Evolutionary conservation across 2,113 vertebrate species (phyloP).

Genomic region (Petromus typicus): DNA sequence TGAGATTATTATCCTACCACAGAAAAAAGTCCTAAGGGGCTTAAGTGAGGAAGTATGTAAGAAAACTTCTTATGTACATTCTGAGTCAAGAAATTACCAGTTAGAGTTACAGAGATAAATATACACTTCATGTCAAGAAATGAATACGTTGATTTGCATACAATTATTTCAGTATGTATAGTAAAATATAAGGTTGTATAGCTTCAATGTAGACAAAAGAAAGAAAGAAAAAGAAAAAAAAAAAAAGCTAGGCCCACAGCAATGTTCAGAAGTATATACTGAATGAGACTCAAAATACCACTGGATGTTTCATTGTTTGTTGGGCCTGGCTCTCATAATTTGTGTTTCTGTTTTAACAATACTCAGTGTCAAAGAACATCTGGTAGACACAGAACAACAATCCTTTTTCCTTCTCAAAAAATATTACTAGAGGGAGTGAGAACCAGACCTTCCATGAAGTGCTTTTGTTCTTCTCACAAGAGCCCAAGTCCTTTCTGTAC

Average conservation of each 20-base stretch:
- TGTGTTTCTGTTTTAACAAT: constrained; percentile 31
- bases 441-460: not conserved
- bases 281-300: not conserved
- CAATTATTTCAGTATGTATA: not conserved
- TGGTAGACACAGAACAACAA: not conserved
- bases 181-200: not conserved
- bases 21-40: constrained; percentile 20
- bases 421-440: constrained; percentile 37
- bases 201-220: not conserved
- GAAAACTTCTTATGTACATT: not conserved
- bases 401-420: constrained; percentile 60
- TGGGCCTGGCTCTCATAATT: not conserved
- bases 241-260: not conserved
- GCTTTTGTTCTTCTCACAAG: constrained; percentile 43
- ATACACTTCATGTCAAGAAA: not conserved
- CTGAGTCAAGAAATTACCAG: not conserved
- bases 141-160: not conserved
- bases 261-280: not conserved
- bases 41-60: not conserved
- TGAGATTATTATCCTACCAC: not conserved
- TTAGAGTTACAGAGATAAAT: not conserved
- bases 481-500: not conserved
- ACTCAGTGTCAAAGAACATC: not conserved
- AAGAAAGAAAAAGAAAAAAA: too few relatives aligned
- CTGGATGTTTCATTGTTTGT: not conserved